phyloP scores from a whole-genome alignment of 2,113 vertebrate species.

The Meleagris gallopavo region DNA sequence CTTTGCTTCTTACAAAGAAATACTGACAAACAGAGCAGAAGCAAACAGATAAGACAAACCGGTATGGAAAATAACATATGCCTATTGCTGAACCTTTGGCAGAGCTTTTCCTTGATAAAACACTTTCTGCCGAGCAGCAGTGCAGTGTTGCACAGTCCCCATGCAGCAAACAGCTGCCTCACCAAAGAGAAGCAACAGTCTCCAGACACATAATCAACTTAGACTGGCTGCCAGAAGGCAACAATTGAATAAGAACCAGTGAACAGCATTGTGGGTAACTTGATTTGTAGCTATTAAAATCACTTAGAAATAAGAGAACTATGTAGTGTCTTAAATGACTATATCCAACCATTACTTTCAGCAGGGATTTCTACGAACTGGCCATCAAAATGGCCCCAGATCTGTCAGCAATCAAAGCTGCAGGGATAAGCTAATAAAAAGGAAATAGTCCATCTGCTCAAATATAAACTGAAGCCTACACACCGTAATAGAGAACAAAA shows the following conservation, averaged over 20 bases:
- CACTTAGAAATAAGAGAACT: slow-evolving; percentile 38
- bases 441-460: not conserved
- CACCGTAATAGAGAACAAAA: not conserved
- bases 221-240: slow-evolving; percentile 54
- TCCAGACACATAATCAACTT: slow-evolving; percentile 36
- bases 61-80: not conserved
- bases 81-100: not conserved
- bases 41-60: not conserved
- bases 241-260: slow-evolving; percentile 47
- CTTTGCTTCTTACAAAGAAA: not conserved
- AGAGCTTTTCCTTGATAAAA: not conserved
- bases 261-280: slow-evolving; percentile 51
- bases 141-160: not conserved
- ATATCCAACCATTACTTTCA: slow-evolving; percentile 3
- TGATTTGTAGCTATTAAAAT: slow-evolving; percentile 61
- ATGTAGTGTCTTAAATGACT: slow-evolving; percentile 9
- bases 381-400: not conserved
- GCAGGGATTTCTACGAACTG: not conserved
- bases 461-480: not conserved
- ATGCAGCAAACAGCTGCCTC: not conserved
- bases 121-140: not conserved
- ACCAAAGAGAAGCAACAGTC: not conserved
- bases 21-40: not conserved
- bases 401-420: slow-evolving; percentile 26
- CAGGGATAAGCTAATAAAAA: slow-evolving; percentile 29